A percentile compares a stretch with the other conserved stretches of the same genome.
phyloP scores from a whole-genome alignment of 2,113 vertebrate species.

The Blennius ocellaris region DNA sequence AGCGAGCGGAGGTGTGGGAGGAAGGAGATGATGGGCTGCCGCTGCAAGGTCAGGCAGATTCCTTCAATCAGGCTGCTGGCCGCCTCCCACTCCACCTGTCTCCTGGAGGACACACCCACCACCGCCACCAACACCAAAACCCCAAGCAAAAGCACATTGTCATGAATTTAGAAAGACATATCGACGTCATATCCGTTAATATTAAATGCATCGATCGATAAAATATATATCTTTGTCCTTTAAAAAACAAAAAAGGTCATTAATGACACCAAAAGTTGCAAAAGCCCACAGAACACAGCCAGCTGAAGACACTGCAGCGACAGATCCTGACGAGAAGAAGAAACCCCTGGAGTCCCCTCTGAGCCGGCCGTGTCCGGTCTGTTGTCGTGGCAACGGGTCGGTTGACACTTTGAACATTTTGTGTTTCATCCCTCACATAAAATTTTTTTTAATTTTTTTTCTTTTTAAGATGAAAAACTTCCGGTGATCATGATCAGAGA shows the following conservation, averaged over 20 bases:
- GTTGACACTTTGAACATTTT: not conserved
- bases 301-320: conserved; percentile 51
- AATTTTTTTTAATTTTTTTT: too few species aligned
- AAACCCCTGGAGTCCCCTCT: conserved; percentile 38
- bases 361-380: conserved; percentile 20
- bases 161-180: conserved; percentile 5
- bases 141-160: conserved; percentile 31
- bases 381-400: not conserved
- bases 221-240: too few species aligned
- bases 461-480: too few species aligned
- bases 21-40: conserved; percentile 99
- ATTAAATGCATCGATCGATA: too few species aligned
- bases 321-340: conserved; percentile 26
- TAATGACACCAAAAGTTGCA: conserved; percentile 38
- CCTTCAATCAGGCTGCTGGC: conserved; percentile 99
- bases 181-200: not conserved
- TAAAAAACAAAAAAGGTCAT: too few species aligned
- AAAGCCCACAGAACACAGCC: conserved; percentile 69
- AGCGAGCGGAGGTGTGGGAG: conserved; percentile 98
- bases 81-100: conserved; percentile 99
- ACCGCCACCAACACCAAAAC: conserved; percentile 13
- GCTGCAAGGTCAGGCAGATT: conserved; percentile 99
- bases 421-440: too few species aligned
- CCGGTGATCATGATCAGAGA: too few species aligned
- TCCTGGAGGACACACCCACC: conserved; percentile 84